A percentile compares a stretch with the other conserved stretches of the same genome.
These are phyloP conservation scores for Labeo calbasu DNA, from an alignment of 2,797 vertebrate species.

Conservation along the genomic window DNA sequence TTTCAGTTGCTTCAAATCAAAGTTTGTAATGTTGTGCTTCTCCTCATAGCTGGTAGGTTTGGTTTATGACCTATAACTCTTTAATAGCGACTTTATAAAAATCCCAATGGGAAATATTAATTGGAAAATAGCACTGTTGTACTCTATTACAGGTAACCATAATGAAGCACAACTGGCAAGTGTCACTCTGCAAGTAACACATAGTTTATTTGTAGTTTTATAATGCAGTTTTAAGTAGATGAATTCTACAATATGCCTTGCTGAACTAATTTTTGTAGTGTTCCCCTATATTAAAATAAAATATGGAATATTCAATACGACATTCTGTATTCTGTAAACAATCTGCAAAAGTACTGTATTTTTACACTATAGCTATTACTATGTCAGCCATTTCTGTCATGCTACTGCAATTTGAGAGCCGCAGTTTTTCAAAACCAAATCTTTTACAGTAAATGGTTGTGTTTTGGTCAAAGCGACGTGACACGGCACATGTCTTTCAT, in stretches of 20 bases:
- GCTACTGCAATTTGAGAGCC: conserved; percentile 5
- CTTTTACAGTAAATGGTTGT: conserved; percentile 26
- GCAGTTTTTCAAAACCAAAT: conserved; percentile 14
- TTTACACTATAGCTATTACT: conserved; percentile 1
- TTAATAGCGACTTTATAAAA: background rate
- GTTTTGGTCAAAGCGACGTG: conserved; percentile 32
- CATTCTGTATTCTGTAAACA: background rate
- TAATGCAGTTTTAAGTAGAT: background rate
- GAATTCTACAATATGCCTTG: background rate
- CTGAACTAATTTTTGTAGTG: background rate
- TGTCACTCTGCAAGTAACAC: background rate
- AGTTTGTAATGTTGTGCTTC: background rate
- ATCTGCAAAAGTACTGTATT: background rate
- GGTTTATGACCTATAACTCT: background rate
- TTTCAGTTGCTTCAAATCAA: background rate
- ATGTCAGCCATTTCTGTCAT: conserved; percentile 1
- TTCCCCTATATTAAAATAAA: background rate
- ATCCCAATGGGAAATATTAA: background rate
- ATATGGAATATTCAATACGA: background rate
- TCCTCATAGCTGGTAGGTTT: background rate
- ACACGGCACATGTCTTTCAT: conserved; percentile 40
- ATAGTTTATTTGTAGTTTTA: background rate
- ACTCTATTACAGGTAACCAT: too few relatives aligned
- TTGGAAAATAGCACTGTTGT: too few relatives aligned
- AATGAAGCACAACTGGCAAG: background rate